Percentiles rank a stretch among this genome's conserved stretches.
phyloP scores from a whole-genome alignment of 2,888 invertebrate genomes.

The Diplazon laetatorius region DNA sequence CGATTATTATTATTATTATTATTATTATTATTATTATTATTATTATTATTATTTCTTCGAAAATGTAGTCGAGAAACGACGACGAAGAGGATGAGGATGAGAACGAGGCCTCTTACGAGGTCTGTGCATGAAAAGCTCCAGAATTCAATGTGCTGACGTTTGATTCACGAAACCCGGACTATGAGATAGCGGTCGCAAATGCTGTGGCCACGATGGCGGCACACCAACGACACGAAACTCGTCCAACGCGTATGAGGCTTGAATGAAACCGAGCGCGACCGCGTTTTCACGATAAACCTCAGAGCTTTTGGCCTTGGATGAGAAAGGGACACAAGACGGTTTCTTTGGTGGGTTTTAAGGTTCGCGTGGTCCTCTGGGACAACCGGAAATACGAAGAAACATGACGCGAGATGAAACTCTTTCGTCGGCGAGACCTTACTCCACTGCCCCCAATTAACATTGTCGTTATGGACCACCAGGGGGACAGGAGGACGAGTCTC shows the following conservation, averaged over 20 bases:
- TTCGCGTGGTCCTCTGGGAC: constrained; percentile 36
- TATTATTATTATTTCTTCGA: too few species aligned
- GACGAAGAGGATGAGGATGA: constrained; percentile 11
- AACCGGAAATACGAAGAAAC: neutral
- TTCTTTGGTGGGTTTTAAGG: too few species aligned
- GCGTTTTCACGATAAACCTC: constrained; percentile 14
- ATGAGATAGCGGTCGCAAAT: constrained; percentile 13
- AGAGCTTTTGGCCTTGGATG: constrained; percentile 38
- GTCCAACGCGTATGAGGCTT: constrained; percentile 11
- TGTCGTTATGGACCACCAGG: constrained; percentile 40
- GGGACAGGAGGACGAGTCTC: too few species aligned
- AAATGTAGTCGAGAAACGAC: constrained; percentile 6
- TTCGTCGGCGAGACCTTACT: constrained; percentile 29
- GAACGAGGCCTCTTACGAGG: constrained; percentile 53
- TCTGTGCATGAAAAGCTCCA: constrained; percentile 40
- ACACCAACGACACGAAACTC: neutral
- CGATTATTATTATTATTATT: too few species aligned
- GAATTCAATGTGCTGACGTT: constrained; percentile 39
- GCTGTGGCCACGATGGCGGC: neutral
- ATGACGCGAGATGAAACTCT: constrained; percentile 16
- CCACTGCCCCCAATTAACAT: constrained; percentile 43
- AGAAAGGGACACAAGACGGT: too few species aligned
- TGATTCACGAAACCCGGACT: constrained; percentile 4
- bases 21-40: too few species aligned
- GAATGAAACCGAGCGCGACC: too few species aligned